A percentile compares a stretch with the other conserved stretches of the same genome.
Evolutionary conservation across 92 coral and sea anemone species (phyloP).

Genomic region (Zoanthus sociatus): DNA sequence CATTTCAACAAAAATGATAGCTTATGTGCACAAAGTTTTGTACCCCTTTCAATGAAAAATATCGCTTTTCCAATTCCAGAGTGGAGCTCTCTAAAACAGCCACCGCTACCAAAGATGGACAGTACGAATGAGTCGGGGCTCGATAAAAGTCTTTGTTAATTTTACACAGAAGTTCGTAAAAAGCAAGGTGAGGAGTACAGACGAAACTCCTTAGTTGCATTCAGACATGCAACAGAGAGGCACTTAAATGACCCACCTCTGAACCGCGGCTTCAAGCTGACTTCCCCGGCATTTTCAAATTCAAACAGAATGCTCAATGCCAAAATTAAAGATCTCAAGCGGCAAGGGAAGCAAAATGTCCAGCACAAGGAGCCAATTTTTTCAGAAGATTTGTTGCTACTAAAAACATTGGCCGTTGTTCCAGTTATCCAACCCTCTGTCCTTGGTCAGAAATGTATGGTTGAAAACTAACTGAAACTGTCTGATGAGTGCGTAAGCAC

Average conservation of each 20-base stretch:
- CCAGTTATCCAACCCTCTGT: too few species aligned
- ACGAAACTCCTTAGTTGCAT: not conserved
- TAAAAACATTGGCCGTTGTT: not conserved
- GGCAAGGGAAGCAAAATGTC: conserved; percentile 67
- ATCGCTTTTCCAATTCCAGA: not conserved
- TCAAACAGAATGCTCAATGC: conserved; percentile 63
- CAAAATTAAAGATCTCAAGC: conserved; percentile 52
- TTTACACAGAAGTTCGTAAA: not conserved
- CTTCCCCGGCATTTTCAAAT: conserved; percentile 39
- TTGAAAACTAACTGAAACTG: too few species aligned
- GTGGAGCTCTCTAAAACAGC: conserved; percentile 17
- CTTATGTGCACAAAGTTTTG: not conserved
- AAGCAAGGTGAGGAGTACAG: conserved; percentile 6
- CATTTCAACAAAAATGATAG: not conserved
- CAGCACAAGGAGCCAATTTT: conserved; percentile 59
- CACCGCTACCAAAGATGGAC: conserved; percentile 9
- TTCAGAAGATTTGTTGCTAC: conserved; percentile 37
- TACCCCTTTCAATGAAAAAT: conserved; percentile 3
- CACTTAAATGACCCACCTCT: conserved; percentile 50
- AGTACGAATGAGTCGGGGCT: conserved; percentile 1
- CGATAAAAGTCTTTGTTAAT: conserved; percentile 12
- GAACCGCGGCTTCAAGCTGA: conserved; percentile 48
- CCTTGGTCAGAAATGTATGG: too few species aligned
- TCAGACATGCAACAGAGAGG: conserved; percentile 1
- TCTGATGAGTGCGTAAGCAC: too few species aligned